Conservation (phyloP, 2,797 vertebrate genomes). For the Oceanodroma leucorhoa region DNA sequence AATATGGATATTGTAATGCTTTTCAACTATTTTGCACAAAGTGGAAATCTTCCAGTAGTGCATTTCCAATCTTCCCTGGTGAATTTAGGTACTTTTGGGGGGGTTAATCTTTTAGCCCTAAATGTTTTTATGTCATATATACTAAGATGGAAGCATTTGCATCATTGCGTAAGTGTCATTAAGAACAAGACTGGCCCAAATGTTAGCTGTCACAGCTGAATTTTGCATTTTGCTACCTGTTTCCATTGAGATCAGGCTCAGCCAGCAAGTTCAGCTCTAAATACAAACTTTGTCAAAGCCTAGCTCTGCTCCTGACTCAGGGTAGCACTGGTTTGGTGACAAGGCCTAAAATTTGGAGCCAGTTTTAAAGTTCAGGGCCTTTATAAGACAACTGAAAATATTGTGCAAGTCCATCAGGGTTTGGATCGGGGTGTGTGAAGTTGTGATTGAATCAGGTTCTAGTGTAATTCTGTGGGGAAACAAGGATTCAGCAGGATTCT, state of each 20-base stretch:
- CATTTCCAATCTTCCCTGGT: not conserved
- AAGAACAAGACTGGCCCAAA: not conserved
- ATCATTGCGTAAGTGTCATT: not conserved
- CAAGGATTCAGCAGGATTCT: constrained; percentile 47
- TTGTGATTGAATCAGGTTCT: constrained; percentile 23
- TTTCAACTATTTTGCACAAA: not conserved
- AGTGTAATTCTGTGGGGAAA: constrained; percentile 51
- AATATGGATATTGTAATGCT: not conserved
- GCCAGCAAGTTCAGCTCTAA: not conserved
- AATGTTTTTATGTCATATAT: not conserved
- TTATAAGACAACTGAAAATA: not conserved
- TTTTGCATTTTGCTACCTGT: not conserved
- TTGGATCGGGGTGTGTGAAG: not conserved
- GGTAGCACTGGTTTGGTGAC: not conserved
- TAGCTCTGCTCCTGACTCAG: not conserved
- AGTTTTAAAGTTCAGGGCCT: not conserved
- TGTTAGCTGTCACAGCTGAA: not conserved
- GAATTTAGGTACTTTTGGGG: not conserved
- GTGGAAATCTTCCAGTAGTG: not conserved
- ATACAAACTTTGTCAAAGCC: not conserved
- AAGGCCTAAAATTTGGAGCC: not conserved
- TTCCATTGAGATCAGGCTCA: not conserved
- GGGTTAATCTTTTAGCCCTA: not conserved
- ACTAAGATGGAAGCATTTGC: not conserved
- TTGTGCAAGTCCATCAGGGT: not conserved